Base-by-base conservation (phyloP, 1,140 invertebrate species). In the Cherax destructor region DNA sequence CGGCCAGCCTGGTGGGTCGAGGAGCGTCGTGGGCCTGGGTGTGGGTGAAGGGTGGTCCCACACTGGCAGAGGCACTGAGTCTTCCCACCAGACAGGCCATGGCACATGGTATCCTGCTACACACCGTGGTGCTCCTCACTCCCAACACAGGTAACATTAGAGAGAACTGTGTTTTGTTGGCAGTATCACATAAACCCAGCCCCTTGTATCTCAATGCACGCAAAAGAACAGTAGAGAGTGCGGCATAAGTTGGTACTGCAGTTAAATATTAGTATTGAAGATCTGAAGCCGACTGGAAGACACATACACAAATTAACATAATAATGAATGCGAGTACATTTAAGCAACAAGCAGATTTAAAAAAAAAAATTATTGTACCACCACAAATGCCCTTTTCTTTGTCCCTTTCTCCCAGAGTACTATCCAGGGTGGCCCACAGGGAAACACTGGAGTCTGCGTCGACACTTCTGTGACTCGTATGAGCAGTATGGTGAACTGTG, bases 11-110 rank as follows among this genome's bases (percentile, higher is more conserved):
- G 65, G 5, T 91, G 49, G 83, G 81, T 18, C 89, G 72, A 24
- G 84, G 84, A 47, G 77, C 77, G 81, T 9, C 56, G 74, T 91
- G 89, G 89, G 76, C 77, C 6, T 91, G 89, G 89, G 83, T 65
- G 16, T 91, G 72, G 72, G 77, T 85, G 4, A 91, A 85, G 49
- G 89, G 89, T 4, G 89, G 89, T 0, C 72, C n/a, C 11, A 91
- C 89, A 1, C 2, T 91, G 16, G 81, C 30, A 3, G 89, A 91
- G 61, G 52, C 59, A 21, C 24, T 91, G 52, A 85, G 69, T 1
- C 30, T 83, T 47, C 78, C 89, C 41, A 79, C 41, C n/a, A 52
- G n/a, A 47, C 24, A 83, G 88, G n/a, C 41, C 4, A 77, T 24
- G 10, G 84, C 72, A 4, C 0, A 47, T 16, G 50, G 72, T 16